Percentiles rank a stretch among this genome's conserved stretches.
phyloP scores from a whole-genome alignment of 2,113 vertebrate species.

The Prionailurus viverrinus region DNA sequence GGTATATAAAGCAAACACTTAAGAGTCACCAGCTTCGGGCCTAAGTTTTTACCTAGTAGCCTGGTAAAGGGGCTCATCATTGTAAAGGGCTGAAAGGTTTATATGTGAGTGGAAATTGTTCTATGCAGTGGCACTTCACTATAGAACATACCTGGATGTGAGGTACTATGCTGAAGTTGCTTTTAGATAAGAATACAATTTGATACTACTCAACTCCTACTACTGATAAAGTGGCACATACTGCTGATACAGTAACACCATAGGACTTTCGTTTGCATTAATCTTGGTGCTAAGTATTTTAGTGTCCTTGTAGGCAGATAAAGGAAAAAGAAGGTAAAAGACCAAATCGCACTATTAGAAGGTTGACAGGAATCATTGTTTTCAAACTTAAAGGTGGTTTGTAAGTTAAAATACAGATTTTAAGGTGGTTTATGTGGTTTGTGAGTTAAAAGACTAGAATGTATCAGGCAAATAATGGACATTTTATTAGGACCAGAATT shows the following conservation, averaged over 20 bases:
- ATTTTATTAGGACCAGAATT: background rate
- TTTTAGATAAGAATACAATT: background rate
- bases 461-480: background rate
- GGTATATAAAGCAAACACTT: background rate
- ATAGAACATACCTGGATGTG: background rate
- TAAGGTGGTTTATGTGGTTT: background rate
- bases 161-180: background rate
- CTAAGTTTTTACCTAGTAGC: background rate
- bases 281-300: background rate
- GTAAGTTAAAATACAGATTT: constrained; percentile 1
- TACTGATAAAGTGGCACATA: background rate
- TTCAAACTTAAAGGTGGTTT: background rate
- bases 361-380: background rate
- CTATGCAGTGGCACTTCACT: background rate
- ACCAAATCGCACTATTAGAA: background rate
- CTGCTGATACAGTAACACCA: background rate
- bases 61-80: background rate
- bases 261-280: background rate
- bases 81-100: background rate
- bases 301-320: background rate
- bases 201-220: background rate
- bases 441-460: background rate
- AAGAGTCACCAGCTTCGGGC: background rate
- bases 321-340: background rate
- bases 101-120: background rate